Conservation (phyloP, 2,113 vertebrate genomes). For the Hemibates koningsi region DNA sequence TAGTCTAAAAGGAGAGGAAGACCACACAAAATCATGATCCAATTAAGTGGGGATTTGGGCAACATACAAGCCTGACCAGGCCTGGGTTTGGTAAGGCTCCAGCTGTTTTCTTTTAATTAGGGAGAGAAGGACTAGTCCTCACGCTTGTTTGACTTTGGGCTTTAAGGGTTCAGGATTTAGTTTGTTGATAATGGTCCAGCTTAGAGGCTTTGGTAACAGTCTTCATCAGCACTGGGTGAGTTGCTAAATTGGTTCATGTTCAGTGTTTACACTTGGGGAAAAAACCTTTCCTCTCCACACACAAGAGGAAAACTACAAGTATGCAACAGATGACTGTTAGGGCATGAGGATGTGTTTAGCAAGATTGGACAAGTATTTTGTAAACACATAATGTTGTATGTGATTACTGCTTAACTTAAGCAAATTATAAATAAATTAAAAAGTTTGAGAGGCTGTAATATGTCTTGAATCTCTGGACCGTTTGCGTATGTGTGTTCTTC, state of each 20-base stretch:
- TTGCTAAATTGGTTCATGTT: constrained; percentile 11
- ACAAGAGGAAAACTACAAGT: not conserved
- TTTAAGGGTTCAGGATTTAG: constrained; percentile 33
- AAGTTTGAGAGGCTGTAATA: not conserved
- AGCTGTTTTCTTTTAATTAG: constrained; percentile 56
- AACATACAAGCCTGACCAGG: constrained; percentile 25
- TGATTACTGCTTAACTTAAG: not conserved
- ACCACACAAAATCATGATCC: constrained; percentile 23
- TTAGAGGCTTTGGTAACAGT: constrained; percentile 18
- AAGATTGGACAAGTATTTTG: not conserved
- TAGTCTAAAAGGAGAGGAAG: not conserved
- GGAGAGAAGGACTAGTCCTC: constrained; percentile 9
- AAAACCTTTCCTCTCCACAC: not conserved
- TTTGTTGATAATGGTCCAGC: constrained; percentile 40
- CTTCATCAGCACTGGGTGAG: constrained; percentile 6
- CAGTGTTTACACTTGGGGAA: constrained; percentile 1
- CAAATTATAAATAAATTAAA: not conserved
- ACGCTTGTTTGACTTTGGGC: constrained; percentile 41
- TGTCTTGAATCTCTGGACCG: not conserved
- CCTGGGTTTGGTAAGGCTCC: constrained; percentile 46
- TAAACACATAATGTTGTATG: not conserved
- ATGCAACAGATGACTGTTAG: not conserved
- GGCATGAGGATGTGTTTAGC: not conserved
- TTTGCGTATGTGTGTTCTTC: not conserved
- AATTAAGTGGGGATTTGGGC: constrained; percentile 24